Evolutionary conservation across 2,797 vertebrate species (phyloP).

Genomic region (Crenuchus spilurus): DNA sequence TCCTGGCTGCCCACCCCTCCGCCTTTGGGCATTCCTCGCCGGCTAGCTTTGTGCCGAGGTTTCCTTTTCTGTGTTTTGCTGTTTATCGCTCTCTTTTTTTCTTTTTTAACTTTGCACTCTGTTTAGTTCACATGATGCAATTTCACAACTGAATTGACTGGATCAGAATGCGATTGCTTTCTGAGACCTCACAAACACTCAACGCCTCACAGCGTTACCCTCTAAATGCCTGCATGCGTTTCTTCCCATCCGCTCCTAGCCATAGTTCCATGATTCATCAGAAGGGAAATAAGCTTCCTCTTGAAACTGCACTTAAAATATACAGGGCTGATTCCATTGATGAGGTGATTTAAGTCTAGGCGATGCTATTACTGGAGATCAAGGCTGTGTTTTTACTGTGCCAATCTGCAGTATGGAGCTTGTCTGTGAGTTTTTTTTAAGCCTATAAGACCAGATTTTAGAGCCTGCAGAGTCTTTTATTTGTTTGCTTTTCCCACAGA

Average conservation of each 20-base stretch:
- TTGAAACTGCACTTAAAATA: background rate
- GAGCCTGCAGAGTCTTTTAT: no score
- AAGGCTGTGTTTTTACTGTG: background rate
- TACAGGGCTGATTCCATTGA: background rate
- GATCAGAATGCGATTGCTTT: background rate
- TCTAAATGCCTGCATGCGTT: background rate
- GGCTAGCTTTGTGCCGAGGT: slow-evolving; percentile 6
- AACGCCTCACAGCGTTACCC: background rate
- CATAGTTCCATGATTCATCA: slow-evolving; percentile 1
- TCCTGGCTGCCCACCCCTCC: slow-evolving; percentile 34
- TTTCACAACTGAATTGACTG: background rate
- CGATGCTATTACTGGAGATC: background rate
- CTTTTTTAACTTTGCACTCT: slow-evolving; percentile 6
- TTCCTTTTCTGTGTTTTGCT: slow-evolving; percentile 13
- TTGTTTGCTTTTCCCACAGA: no score
- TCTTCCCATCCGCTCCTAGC: background rate
- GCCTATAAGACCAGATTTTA: no score
- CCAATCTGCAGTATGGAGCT: slow-evolving; percentile 53
- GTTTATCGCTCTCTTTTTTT: background rate
- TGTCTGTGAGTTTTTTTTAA: no score
- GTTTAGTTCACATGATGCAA: slow-evolving; percentile 5
- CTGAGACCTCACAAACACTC: background rate
- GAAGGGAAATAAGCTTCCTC: background rate
- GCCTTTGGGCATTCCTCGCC: slow-evolving; percentile 39
- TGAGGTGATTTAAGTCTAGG: no score